Evolutionary conservation across 2,888 invertebrate genomes (phyloP).

Genomic region (Sphaerophoria rueppellii): DNA sequence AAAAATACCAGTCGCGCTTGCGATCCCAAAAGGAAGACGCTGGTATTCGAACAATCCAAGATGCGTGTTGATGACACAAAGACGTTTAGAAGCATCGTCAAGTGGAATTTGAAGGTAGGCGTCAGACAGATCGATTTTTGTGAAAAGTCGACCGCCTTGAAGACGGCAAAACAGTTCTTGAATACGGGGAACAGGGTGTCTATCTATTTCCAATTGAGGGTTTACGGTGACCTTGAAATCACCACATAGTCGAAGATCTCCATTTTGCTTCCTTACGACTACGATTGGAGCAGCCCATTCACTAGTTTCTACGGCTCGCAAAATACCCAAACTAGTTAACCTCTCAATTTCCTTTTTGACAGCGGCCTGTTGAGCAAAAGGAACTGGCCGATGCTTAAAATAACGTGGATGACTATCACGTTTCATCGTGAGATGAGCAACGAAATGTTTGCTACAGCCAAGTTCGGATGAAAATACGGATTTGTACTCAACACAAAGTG

Average conservation of each 20-base stretch:
- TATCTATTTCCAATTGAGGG: constrained; percentile 47
- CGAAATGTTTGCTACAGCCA: constrained; percentile 27
- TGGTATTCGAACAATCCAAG: constrained; percentile 30
- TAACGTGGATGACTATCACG: constrained; percentile 20
- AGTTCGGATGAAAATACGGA: constrained; percentile 34
- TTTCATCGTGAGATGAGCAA: constrained; percentile 11
- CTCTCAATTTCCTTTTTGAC: too few species aligned
- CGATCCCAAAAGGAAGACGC: too few species aligned
- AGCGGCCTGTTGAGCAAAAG: constrained; percentile 38
- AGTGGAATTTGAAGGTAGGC: constrained; percentile 43
- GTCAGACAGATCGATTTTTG: constrained; percentile 67
- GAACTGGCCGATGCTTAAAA: constrained; percentile 39
- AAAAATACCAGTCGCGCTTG: constrained; percentile 27
- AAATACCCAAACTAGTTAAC: too few species aligned
- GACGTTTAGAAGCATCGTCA: constrained; percentile 11
- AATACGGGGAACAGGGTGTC: too few species aligned
- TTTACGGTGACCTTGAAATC: constrained; percentile 39
- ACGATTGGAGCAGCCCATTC: constrained; percentile 33
- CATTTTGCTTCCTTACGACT: constrained; percentile 32
- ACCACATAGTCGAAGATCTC: constrained; percentile 39
- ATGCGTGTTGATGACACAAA: constrained; percentile 25
- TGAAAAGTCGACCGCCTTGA: constrained; percentile 62
- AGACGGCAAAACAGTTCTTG: constrained; percentile 66
- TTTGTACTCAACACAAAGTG: constrained; percentile 24
- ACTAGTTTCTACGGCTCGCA: too few species aligned